These are phyloP conservation scores for Salticus scenicus DNA, from an alignment of 2,888 invertebrate species.

Conservation along the genomic window DNA sequence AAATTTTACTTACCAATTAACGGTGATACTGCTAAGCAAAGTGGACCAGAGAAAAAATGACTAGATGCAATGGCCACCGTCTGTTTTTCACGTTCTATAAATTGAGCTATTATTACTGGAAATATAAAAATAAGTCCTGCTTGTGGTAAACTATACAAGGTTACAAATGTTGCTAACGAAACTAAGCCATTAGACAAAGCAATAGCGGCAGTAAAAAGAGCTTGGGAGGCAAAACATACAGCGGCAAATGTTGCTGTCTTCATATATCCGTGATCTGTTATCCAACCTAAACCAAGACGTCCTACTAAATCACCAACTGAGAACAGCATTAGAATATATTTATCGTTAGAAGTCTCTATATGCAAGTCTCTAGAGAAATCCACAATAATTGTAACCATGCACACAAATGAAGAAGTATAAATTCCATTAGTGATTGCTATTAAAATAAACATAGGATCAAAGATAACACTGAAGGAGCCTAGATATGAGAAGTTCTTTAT, in stretches of 20 bases:
- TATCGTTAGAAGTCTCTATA: slow-evolving; percentile 46
- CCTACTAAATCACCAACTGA: slow-evolving; percentile 70
- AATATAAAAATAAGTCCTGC: slow-evolving; percentile 45
- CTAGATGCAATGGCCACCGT: slow-evolving; percentile 47
- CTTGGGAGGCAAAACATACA: slow-evolving; percentile 37
- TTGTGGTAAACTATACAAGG: slow-evolving; percentile 42
- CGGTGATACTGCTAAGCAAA: slow-evolving; percentile 2
- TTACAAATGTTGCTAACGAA: slow-evolving; percentile 1
- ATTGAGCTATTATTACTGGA: slow-evolving; percentile 45
- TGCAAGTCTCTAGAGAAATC: slow-evolving; percentile 68
- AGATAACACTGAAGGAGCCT: slow-evolving; percentile 26
- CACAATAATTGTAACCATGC: slow-evolving; percentile 70
- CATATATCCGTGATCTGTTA: slow-evolving; percentile 63
- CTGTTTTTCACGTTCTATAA: slow-evolving; percentile 39
- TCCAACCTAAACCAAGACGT: slow-evolving; percentile 65
- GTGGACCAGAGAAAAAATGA: slow-evolving; percentile 18
- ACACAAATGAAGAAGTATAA: slow-evolving; percentile 42
- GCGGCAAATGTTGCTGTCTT: slow-evolving; percentile 37
- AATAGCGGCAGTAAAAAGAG: slow-evolving; percentile 5
- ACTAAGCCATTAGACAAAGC: slow-evolving; percentile 33
- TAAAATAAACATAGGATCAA: slow-evolving; percentile 48
- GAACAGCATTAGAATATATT: slow-evolving; percentile 59
- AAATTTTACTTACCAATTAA: slow-evolving; percentile 26
- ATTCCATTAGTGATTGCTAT: slow-evolving; percentile 42
- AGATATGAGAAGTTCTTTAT: background rate